Conservation (phyloP, 2,888 invertebrate species). For the Nyleta sp. region DNA sequence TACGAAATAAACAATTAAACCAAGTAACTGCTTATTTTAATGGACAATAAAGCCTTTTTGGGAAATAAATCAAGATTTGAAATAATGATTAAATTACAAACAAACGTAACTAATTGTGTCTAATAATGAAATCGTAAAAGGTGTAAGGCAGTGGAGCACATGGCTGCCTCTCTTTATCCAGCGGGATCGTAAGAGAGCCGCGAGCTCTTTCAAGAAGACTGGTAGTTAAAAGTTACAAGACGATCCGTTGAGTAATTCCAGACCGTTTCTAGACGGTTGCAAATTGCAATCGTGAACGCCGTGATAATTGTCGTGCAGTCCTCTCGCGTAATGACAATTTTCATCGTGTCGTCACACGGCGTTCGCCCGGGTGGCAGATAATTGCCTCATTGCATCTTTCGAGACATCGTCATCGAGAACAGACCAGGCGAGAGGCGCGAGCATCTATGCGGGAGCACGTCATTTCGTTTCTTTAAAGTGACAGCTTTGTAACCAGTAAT, state of each 20-base stretch:
- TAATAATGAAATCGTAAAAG: conserved; percentile 56
- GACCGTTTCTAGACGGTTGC: conserved; percentile 80
- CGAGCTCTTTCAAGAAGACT: conserved; percentile 71
- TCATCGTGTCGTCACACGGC: conserved; percentile 78
- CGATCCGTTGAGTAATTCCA: conserved; percentile 81
- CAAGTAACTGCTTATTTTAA: conserved; percentile 12
- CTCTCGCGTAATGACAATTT: conserved; percentile 80
- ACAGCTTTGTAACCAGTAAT: conserved; percentile 54
- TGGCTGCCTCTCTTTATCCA: conserved; percentile 49
- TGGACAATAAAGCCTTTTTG: conserved; percentile 32
- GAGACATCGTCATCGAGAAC: conserved; percentile 70
- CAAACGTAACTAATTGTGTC: conserved; percentile 42
- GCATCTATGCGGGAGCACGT: conserved; percentile 51
- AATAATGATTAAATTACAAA: conserved; percentile 33
- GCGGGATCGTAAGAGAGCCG: conserved; percentile 61
- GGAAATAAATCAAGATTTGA: conserved; percentile 43
- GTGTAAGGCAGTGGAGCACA: conserved; percentile 46
- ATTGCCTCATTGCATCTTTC: conserved; percentile 79
- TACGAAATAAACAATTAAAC: conserved; percentile 17
- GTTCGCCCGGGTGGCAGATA: conserved; percentile 69
- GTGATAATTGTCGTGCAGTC: conserved; percentile 81
- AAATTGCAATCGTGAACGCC: conserved; percentile 81
- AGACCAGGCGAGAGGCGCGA: conserved; percentile 27
- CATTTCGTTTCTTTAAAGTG: conserved; percentile 59
- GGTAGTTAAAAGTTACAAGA: conserved; percentile 82